These are phyloP conservation scores for Heterodera schachtii DNA, from an alignment of 1,140 invertebrate species.

Conservation along the genomic window DNA sequence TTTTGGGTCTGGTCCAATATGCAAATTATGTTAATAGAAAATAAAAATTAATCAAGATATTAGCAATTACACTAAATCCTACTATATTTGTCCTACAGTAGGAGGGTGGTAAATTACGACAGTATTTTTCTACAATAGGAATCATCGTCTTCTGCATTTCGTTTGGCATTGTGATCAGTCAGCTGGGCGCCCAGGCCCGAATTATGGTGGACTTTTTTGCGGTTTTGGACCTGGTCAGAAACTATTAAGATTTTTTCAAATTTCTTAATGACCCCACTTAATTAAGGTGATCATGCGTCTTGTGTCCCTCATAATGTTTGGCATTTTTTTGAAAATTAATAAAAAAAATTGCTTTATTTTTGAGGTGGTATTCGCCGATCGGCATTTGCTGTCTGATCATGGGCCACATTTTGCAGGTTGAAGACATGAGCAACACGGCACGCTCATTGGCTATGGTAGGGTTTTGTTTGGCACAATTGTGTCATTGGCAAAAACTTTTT, in stretches of 20 bases:
- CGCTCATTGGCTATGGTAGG: constrained; percentile 76
- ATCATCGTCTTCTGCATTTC: constrained; percentile 70
- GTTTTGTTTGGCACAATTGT: neutral
- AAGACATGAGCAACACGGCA: constrained; percentile 78
- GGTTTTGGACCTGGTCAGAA: constrained; percentile 68
- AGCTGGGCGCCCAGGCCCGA: constrained; percentile 66
- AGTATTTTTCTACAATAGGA: constrained; percentile 54
- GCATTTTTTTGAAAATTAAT: constrained; percentile 71
- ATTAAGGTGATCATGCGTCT: constrained; percentile 67
- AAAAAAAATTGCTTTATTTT: neutral
- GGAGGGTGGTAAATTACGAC: no score
- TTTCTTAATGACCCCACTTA: neutral
- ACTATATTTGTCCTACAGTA: no score
- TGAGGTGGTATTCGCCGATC: constrained; percentile 79
- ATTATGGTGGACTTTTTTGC: constrained; percentile 69
- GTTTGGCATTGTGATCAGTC: constrained; percentile 70
- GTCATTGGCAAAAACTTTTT: no score
- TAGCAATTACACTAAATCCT: no score
- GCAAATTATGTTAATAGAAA: no score
- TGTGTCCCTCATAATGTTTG: constrained; percentile 79
- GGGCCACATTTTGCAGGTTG: constrained; percentile 82
- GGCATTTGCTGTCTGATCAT: constrained; percentile 88
- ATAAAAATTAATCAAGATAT: no score
- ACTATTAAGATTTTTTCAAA: neutral
- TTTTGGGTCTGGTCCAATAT: no score